phyloP scores from a whole-genome alignment of 2,888 invertebrate genomes.

The Mythimna ferrago region DNA sequence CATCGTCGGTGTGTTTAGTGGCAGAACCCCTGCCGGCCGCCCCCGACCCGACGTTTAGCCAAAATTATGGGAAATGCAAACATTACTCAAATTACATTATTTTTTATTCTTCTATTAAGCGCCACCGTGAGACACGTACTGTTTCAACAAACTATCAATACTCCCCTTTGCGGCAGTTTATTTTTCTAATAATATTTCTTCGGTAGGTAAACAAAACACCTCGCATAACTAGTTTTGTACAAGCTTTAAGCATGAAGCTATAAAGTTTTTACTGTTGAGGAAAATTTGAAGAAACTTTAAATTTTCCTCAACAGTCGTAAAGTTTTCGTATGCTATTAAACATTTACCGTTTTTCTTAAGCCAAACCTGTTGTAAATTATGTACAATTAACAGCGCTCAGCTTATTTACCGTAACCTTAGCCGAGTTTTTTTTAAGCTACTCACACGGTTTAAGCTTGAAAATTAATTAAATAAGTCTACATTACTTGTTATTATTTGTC shows the following conservation, averaged over 20 bases:
- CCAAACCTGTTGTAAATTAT: not conserved
- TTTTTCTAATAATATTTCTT: not conserved
- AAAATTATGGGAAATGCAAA: conserved; percentile 89
- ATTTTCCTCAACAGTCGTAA: not conserved
- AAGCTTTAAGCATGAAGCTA: conserved; percentile 1
- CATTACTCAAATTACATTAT: conserved; percentile 84
- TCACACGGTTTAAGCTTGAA: not conserved
- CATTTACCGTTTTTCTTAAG: not conserved
- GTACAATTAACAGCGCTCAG: not conserved
- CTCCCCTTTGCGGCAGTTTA: conserved; percentile 36
- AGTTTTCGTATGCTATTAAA: not conserved
- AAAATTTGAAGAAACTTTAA: not conserved
- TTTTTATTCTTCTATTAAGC: conserved; percentile 78
- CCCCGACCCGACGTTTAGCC: conserved; percentile 75
- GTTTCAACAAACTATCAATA: conserved; percentile 52
- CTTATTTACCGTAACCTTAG: not conserved
- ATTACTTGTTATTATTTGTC: conserved; percentile 2
- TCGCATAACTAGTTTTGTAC: not conserved
- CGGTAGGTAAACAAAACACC: not conserved
- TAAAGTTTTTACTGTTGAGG: conserved; percentile 8
- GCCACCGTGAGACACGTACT: conserved; percentile 71
- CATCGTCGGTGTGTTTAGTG: conserved; percentile 8
- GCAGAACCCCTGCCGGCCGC: conserved; percentile 65
- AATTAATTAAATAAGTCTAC: conserved; percentile 13
- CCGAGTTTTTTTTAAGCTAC: not conserved